Evolutionary conservation across 2,888 invertebrate genomes (phyloP).

Genomic region (Bellardia bayeri): DNA sequence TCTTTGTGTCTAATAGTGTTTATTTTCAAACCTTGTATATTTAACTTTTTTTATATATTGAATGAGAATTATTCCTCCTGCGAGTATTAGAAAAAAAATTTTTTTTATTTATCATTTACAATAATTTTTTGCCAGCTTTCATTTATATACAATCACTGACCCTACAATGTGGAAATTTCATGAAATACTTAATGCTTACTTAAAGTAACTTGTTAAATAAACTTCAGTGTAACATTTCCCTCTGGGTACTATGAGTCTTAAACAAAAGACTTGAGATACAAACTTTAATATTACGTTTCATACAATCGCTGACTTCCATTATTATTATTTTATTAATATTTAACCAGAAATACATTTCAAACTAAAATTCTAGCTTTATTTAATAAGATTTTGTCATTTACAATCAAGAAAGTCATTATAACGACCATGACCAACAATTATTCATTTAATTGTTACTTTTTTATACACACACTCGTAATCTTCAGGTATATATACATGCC

Average conservation of each 20-base stretch:
- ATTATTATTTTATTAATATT: neutral
- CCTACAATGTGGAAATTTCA: too few species aligned
- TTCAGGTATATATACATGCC: neutral
- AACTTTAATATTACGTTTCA: neutral
- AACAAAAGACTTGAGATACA: constrained; percentile 1
- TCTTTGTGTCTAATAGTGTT: too few species aligned
- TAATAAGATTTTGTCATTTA: constrained; percentile 26
- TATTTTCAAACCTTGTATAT: too few species aligned
- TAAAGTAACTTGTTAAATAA: too few species aligned
- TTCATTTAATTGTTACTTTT: constrained; percentile 13
- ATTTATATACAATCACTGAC: too few species aligned
- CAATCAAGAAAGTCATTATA: constrained; percentile 36
- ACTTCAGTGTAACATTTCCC: neutral
- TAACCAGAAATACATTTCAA: neutral
- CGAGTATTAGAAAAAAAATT: too few species aligned
- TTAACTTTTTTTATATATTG: too few species aligned
- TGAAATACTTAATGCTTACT: too few species aligned
- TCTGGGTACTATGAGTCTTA: neutral
- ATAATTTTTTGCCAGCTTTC: too few species aligned
- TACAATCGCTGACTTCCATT: neutral
- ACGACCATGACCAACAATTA: constrained; percentile 26
- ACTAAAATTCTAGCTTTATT: constrained; percentile 24
- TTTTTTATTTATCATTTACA: too few species aligned
- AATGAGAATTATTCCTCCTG: too few species aligned
- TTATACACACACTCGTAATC: neutral